Percentiles rank a stretch among this genome's conserved stretches.
phyloP scores from a whole-genome alignment of 1,140 invertebrate species.

The Eciton burchellii region DNA sequence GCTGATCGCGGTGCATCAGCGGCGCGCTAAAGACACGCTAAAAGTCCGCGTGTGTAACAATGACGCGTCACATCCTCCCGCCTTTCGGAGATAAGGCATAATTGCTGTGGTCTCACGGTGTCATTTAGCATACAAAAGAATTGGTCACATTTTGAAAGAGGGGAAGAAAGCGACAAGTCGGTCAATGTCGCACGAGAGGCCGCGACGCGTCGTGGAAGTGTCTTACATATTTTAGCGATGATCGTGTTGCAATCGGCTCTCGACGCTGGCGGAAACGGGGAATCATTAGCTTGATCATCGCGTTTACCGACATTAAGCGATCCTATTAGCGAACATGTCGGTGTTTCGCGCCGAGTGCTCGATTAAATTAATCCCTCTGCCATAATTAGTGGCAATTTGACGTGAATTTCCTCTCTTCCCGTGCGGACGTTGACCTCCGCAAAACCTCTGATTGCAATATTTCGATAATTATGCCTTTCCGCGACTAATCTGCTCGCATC shows the following conservation, averaged over 20 bases:
- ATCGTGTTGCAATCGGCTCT: neutral
- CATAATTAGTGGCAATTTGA: constrained; percentile 46
- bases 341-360: neutral
- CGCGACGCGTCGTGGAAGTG: no score
- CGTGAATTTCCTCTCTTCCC: neutral
- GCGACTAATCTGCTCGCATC: neutral
- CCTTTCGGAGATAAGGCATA: constrained; percentile 86
- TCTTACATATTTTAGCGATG: constrained; percentile 10
- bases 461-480: neutral
- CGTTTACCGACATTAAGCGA: neutral
- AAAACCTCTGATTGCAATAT: neutral
- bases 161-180: constrained; percentile 54
- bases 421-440: constrained; percentile 11
- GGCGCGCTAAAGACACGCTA: constrained; percentile 23
- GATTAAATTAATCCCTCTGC: constrained; percentile 6
- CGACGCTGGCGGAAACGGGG: neutral
- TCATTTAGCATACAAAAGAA: constrained; percentile 47
- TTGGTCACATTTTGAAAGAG: constrained; percentile 44
- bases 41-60: constrained; percentile 40
- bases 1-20: constrained; percentile 14
- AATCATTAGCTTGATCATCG: neutral
- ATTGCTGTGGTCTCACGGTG: constrained; percentile 59
- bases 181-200: constrained; percentile 42
- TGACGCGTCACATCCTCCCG: constrained; percentile 19
- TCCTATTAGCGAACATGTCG: neutral